A percentile compares a stretch with the other conserved stretches of the same genome.
Conservation (phyloP, 2,113 vertebrate genomes). For the Isichthys henryi region DNA sequence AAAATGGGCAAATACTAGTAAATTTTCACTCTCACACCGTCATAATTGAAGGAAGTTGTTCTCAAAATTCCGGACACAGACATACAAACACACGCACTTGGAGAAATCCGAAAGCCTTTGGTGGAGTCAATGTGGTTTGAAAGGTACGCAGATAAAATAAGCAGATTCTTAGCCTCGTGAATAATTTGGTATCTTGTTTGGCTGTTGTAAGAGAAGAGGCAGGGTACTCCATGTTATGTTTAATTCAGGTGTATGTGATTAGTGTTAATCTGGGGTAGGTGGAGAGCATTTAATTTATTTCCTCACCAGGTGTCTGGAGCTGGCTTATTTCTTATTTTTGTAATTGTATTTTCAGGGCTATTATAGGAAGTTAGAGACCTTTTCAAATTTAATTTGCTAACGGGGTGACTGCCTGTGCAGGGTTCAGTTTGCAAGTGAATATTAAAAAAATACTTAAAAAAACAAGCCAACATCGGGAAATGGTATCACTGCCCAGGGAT, state of each 20-base stretch:
- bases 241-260: not conserved
- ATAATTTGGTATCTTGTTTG: not conserved
- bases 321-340: not conserved
- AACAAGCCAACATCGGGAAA: constrained; percentile 38
- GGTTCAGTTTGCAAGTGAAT: not conserved
- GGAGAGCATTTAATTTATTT: not conserved
- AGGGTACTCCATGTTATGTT: not conserved
- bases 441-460: constrained; percentile 6
- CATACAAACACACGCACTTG: not conserved
- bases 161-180: not conserved
- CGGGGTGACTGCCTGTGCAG: not conserved
- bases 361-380: not conserved
- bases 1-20: not conserved
- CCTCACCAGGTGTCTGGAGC: not conserved
- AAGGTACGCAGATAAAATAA: not conserved
- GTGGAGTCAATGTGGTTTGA: not conserved
- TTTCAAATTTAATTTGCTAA: not conserved
- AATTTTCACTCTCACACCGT: not conserved
- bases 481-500: constrained; percentile 44
- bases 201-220: not conserved
- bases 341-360: not conserved
- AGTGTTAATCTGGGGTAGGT: not conserved
- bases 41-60: not conserved
- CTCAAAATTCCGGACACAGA: not conserved
- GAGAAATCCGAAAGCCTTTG: not conserved